Conservation (phyloP, 92 coral and sea anemone species). For the Umimayanthus kanabou region DNA sequence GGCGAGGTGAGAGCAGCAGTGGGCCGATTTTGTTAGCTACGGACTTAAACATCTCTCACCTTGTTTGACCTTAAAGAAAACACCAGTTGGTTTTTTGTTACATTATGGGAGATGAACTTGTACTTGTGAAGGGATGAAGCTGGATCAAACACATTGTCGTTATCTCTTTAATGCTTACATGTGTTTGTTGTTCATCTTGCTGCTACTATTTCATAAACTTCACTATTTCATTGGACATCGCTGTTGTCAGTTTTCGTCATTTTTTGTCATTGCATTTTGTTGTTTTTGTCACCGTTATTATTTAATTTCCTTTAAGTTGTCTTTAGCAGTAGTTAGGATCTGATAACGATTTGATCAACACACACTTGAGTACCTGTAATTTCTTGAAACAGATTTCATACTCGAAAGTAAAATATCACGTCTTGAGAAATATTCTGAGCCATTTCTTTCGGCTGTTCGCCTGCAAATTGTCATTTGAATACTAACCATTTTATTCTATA, state of each 20-base stretch:
- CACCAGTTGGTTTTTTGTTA: neutral
- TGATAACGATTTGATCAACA: too few relatives aligned
- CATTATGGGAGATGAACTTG: neutral
- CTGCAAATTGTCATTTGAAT: neutral
- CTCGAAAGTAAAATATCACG: too few relatives aligned
- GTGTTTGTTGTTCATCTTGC: too few relatives aligned
- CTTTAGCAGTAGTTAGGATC: neutral
- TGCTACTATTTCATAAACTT: neutral
- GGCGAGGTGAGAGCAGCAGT: slow-evolving; percentile 75
- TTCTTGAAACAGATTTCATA: too few relatives aligned
- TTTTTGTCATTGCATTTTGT: neutral
- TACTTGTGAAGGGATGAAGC: neutral
- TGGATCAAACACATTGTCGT: neutral
- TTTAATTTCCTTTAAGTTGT: neutral
- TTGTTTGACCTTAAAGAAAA: too few relatives aligned
- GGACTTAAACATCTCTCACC: neutral
- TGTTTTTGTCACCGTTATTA: neutral
- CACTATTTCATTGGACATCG: too few relatives aligned
- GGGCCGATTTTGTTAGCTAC: neutral
- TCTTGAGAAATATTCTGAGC: too few relatives aligned
- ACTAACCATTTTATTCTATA: slow-evolving; percentile 21
- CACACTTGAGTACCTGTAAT: too few relatives aligned
- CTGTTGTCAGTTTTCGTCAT: neutral
- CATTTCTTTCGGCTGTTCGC: too few relatives aligned
- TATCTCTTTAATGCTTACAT: neutral